Conservation (phyloP, 30 jellyfish, hydroid and myxozoan genomes). For the Calvadosia cruxmelitensis region DNA sequence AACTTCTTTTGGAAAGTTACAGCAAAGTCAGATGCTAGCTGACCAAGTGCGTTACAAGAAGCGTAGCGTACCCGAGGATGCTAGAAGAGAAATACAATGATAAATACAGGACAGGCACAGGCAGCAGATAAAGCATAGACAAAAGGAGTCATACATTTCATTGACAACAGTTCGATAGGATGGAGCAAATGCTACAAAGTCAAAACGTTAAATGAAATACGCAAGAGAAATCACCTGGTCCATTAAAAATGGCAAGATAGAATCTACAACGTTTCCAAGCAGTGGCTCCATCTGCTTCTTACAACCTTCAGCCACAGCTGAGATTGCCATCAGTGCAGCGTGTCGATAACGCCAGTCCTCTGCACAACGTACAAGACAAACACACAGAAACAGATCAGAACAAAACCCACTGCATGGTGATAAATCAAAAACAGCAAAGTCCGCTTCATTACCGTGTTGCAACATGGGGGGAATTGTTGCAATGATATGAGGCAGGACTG, state of each 20-base stretch:
- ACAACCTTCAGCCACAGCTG: slow-evolving; percentile 99
- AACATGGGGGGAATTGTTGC: slow-evolving; percentile 79
- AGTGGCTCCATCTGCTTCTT: slow-evolving; percentile 95
- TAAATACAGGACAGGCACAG: no score
- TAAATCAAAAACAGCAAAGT: no score
- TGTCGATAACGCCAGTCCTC: slow-evolving; percentile 96
- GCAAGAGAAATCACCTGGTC: no score
- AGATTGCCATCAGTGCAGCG: slow-evolving; percentile 96
- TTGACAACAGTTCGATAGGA: no score
- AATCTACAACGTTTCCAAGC: slow-evolving; percentile 72
- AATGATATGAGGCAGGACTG: slow-evolving; percentile 78
- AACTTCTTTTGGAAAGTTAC: slow-evolving; percentile 65
- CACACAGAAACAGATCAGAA: not conserved
- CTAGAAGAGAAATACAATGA: slow-evolving; percentile 6
- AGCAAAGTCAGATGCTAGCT: slow-evolving; percentile 92
- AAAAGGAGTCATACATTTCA: no score
- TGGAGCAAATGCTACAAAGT: no score
- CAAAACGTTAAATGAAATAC: no score
- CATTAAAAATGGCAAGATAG: slow-evolving; percentile 47
- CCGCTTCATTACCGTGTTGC: slow-evolving; percentile 48
- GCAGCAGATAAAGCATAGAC: no score
- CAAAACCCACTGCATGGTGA: no score
- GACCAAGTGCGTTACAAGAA: slow-evolving; percentile 96
- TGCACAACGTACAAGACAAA: not conserved
- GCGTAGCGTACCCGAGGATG: slow-evolving; percentile 99